A percentile compares a stretch with the other conserved stretches of the same genome.
Conservation (phyloP, 2,113 vertebrate species). For the Salvelinus namaycush region DNA sequence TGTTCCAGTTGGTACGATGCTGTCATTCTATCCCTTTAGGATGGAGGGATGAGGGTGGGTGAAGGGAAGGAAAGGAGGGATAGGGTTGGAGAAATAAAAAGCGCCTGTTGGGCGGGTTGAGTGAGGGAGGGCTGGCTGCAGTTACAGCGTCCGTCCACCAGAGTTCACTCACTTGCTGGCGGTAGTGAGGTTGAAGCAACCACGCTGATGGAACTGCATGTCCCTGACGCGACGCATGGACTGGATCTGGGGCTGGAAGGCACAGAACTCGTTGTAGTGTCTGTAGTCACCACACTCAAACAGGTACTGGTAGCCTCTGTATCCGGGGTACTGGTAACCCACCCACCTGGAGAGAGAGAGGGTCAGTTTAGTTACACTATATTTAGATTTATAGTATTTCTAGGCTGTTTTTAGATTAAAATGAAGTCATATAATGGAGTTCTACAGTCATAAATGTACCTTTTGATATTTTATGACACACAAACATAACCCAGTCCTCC, state of each 20-base stretch:
- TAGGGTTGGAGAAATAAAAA: conserved; percentile 63
- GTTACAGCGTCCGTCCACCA: conserved; percentile 39
- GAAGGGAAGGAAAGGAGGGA: conserved; percentile 31
- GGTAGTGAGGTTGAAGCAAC: conserved; percentile 75
- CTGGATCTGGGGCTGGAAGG: conserved; percentile 96
- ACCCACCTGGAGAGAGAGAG: conserved; percentile 81
- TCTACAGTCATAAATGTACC: not conserved
- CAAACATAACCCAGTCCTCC: not conserved
- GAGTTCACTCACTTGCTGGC: conserved; percentile 70
- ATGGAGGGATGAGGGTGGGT: conserved; percentile 47
- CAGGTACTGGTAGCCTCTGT: conserved; percentile 96
- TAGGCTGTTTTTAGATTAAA: not conserved
- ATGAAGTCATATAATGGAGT: not conserved
- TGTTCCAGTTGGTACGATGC: conserved; percentile 54
- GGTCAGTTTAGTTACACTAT: not conserved
- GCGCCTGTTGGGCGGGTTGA: conserved; percentile 26
- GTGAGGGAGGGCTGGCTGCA: conserved; percentile 50
- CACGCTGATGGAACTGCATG: conserved; percentile 89
- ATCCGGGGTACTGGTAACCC: conserved; percentile 95
- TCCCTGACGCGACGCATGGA: conserved; percentile 90
- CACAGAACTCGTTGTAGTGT: conserved; percentile 95
- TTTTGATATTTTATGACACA: not conserved
- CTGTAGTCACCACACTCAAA: conserved; percentile 91
- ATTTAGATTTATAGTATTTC: not conserved
- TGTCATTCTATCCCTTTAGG: conserved; percentile 55